phyloP scores from a whole-genome alignment of 2,888 invertebrate genomes.

The Pomacea canaliculata region DNA sequence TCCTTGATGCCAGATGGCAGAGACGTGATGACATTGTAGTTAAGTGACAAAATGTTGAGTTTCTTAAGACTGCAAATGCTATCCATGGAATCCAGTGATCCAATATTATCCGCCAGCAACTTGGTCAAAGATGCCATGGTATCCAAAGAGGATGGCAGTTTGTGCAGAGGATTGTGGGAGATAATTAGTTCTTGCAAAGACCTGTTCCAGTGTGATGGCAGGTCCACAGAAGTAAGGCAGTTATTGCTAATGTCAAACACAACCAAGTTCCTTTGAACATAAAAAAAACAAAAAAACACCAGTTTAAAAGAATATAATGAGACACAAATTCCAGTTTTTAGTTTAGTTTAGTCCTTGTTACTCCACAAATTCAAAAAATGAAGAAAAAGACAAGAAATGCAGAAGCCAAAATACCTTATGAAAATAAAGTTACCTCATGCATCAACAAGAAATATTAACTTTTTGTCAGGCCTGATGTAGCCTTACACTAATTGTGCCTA shows the following conservation, averaged over 20 bases:
- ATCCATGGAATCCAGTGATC: slow-evolving; percentile 37
- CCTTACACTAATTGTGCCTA: too few relatives aligned
- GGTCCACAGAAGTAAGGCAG: slow-evolving; percentile 27
- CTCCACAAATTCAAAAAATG: too few relatives aligned
- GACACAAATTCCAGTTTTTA: too few relatives aligned
- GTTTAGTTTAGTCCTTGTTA: background rate
- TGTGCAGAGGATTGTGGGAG: slow-evolving; percentile 49
- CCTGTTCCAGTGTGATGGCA: slow-evolving; percentile 1
- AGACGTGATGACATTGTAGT: slow-evolving; percentile 38
- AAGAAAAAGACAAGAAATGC: too few relatives aligned
- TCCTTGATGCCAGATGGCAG: slow-evolving; percentile 42
- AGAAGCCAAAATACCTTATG: too few relatives aligned
- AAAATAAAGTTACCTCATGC: too few relatives aligned
- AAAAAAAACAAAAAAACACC: background rate
- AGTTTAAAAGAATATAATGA: too few relatives aligned
- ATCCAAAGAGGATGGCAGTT: slow-evolving; percentile 37
- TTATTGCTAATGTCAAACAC: slow-evolving; percentile 26
- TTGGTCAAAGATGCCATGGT: slow-evolving; percentile 40
- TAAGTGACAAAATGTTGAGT: slow-evolving; percentile 42
- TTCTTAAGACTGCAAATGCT: slow-evolving; percentile 40
- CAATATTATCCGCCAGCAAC: slow-evolving; percentile 50
- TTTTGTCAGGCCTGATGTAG: too few relatives aligned
- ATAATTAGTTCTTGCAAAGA: slow-evolving; percentile 43
- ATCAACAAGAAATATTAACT: too few relatives aligned
- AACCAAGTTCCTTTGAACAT: slow-evolving; percentile 16